phyloP scores from a whole-genome alignment of 64 coral and sea anemone species.

The Astreopora myriophthalma region DNA sequence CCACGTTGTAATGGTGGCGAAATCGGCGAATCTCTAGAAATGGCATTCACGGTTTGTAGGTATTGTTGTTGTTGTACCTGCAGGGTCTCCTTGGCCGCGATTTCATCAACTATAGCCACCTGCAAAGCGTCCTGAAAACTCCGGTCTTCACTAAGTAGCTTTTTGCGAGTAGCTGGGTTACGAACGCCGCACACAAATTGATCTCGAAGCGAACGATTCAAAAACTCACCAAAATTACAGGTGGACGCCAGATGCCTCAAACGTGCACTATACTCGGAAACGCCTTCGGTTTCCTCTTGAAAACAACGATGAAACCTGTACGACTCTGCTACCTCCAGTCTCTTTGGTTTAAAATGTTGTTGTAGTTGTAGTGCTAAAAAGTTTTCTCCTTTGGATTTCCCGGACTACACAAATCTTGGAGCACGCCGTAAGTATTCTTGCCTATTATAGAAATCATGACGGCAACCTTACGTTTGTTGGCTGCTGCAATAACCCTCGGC shows the following conservation, averaged over 20 bases:
- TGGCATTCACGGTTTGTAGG: constrained; percentile 23
- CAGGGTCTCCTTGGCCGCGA: constrained; percentile 52
- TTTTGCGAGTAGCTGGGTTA: constrained; percentile 56
- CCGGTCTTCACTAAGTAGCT: constrained; percentile 54
- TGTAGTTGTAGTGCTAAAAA: constrained; percentile 42
- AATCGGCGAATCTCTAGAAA: neutral
- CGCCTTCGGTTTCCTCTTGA: constrained; percentile 61
- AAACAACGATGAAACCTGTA: constrained; percentile 73
- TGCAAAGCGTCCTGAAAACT: constrained; percentile 41
- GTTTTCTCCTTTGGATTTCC: constrained; percentile 53
- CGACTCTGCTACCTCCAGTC: constrained; percentile 54
- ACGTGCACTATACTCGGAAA: constrained; percentile 37
- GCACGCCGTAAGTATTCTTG: constrained; percentile 34
- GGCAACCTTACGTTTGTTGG: constrained; percentile 47
- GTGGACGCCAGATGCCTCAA: constrained; percentile 58
- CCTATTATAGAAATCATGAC: constrained; percentile 80
- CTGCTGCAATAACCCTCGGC: neutral
- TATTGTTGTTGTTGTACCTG: constrained; percentile 12
- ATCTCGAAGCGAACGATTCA: constrained; percentile 23
- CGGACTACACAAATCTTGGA: constrained; percentile 66
- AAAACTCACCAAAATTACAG: constrained; percentile 68
- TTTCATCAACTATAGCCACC: constrained; percentile 63
- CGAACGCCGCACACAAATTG: constrained; percentile 68
- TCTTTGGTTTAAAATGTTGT: constrained; percentile 58
- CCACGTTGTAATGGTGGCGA: neutral